phyloP scores from a whole-genome alignment of 2,113 vertebrate species.

The Carassius auratus region DNA sequence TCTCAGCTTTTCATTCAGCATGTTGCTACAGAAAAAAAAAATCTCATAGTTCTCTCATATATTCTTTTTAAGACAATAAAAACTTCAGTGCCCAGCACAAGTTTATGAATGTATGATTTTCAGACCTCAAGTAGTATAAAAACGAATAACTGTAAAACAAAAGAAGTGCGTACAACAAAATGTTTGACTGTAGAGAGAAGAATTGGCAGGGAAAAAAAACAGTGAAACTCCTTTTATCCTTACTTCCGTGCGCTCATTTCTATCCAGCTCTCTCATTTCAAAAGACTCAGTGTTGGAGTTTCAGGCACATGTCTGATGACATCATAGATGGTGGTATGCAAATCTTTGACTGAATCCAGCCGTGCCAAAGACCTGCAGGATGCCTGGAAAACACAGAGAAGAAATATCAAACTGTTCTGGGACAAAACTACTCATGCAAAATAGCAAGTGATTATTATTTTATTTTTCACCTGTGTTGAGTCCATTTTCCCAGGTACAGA shows the following conservation, averaged over 20 bases:
- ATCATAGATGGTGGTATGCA: conserved; percentile 81
- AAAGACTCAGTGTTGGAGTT: conserved; percentile 71
- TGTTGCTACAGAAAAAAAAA: neutral
- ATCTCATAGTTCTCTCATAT: conserved; percentile 1
- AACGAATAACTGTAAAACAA: neutral
- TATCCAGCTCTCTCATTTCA: conserved; percentile 55
- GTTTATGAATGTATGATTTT: neutral
- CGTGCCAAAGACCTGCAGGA: conserved; percentile 76
- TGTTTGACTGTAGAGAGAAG: neutral
- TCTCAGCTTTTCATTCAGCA: conserved; percentile 43
- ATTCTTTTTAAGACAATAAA: neutral
- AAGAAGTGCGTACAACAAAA: neutral
- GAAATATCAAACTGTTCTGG: conserved; percentile 11
- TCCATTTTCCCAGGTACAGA: conserved; percentile 83
- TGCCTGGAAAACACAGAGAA: conserved; percentile 63
- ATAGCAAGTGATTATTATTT: neutral
- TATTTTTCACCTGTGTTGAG: conserved; percentile 77
- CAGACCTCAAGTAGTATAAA: neutral
- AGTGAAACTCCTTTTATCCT: neutral
- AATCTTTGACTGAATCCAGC: conserved; percentile 73
- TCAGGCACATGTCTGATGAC: conserved; percentile 79
- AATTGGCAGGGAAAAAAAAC: neutral
- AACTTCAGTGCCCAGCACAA: conserved; percentile 29
- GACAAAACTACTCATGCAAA: conserved; percentile 20
- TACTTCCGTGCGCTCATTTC: neutral